A percentile compares a stretch with the other conserved stretches of the same genome.
These are phyloP conservation scores for Aldrovandia affinis DNA, from an alignment of 2,797 vertebrate species.

Conservation along the genomic window DNA sequence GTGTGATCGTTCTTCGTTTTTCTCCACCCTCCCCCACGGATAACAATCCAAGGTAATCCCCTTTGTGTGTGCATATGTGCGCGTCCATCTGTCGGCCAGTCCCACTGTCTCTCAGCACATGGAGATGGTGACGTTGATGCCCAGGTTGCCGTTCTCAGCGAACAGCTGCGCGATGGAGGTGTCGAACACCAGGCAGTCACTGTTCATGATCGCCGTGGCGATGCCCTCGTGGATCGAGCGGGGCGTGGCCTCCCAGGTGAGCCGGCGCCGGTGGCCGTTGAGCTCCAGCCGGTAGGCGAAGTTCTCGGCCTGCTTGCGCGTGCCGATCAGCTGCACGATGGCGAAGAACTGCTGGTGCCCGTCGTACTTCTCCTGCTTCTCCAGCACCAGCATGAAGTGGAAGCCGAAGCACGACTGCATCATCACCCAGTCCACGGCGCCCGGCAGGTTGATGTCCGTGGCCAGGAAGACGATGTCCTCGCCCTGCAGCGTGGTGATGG, in stretches of 20 bases:
- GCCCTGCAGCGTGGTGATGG: conserved; percentile 94
- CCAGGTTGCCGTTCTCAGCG: conserved; percentile 92
- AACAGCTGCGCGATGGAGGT: conserved; percentile 95
- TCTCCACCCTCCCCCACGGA: not conserved
- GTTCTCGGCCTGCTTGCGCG: conserved; percentile 92
- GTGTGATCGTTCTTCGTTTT: not conserved
- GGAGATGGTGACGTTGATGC: conserved; percentile 94
- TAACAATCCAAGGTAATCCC: not conserved
- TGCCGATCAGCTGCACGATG: conserved; percentile 92
- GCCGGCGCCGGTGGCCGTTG: conserved; percentile 87
- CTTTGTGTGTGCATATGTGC: conserved; percentile 40
- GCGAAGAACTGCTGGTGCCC: conserved; percentile 95
- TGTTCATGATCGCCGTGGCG: conserved; percentile 93
- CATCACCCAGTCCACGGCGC: conserved; percentile 98
- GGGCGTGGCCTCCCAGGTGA: conserved; percentile 95
- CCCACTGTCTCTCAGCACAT: conserved; percentile 83
- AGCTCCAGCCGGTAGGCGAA: conserved; percentile 92
- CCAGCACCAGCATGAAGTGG: conserved; percentile 94
- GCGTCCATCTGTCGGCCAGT: conserved; percentile 42
- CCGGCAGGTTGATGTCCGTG: conserved; percentile 97
- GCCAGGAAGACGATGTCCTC: conserved; percentile 98
- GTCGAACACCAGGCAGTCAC: conserved; percentile 93
- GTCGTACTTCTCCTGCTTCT: conserved; percentile 94
- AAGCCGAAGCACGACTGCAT: conserved; percentile 99
- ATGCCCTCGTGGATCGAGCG: conserved; percentile 93